phyloP scores from a whole-genome alignment of 2,113 vertebrate genomes.

The Limanda limanda region DNA sequence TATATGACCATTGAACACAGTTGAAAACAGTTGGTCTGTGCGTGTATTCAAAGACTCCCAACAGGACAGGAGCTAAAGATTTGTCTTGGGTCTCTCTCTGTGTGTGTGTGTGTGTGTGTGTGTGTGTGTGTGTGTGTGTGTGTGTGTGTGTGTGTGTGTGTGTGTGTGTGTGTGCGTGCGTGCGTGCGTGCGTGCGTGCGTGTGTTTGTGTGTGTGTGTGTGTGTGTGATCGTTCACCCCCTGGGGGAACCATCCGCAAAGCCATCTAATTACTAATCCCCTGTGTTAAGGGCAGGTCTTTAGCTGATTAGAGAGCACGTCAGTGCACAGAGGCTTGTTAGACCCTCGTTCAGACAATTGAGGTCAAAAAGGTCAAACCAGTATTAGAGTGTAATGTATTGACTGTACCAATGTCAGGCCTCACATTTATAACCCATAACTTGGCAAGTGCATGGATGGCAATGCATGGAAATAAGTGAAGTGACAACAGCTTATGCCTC shows the following conservation, averaged over 20 bases:
- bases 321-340: slow-evolving; percentile 5
- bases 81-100: neutral
- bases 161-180: neutral
- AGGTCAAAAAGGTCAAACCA: slow-evolving; percentile 25
- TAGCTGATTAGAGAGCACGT: slow-evolving; percentile 48
- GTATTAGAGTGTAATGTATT: neutral
- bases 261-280: slow-evolving; percentile 58
- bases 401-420: neutral
- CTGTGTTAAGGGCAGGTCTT: slow-evolving; percentile 41
- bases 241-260: slow-evolving; percentile 13
- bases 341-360: neutral
- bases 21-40: neutral
- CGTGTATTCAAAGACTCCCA: neutral
- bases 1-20: neutral
- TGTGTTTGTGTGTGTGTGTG: neutral
- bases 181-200: neutral
- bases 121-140: neutral
- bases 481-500: neutral
- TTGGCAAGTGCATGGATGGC: neutral
- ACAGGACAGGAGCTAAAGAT: neutral
- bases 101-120: neutral
- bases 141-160: neutral
- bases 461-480: too few species aligned
- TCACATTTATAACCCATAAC: neutral
- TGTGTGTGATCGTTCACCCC: neutral